Conservation (phyloP, 2,797 vertebrate species). For the Leuciscus waleckii region DNA sequence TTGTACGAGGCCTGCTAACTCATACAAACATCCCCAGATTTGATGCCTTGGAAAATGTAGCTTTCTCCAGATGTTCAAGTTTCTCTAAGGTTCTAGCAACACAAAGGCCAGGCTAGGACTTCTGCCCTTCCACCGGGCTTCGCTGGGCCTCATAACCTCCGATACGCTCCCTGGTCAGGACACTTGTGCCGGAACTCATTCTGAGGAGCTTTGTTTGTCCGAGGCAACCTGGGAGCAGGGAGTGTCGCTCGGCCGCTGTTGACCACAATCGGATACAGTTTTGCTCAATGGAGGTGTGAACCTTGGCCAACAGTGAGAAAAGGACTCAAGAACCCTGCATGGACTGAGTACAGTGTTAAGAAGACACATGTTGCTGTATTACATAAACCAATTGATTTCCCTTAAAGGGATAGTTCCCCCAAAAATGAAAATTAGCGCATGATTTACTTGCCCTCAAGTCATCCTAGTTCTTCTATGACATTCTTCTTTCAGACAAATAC, state of each 20-base stretch:
- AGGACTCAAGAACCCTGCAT: conserved; percentile 28
- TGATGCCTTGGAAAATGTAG: conserved; percentile 66
- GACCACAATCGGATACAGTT: conserved; percentile 49
- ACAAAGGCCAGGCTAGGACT: conserved; percentile 63
- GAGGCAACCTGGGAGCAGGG: conserved; percentile 43
- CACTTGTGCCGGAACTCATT: conserved; percentile 49
- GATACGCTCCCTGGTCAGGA: background rate
- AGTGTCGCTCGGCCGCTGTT: conserved; percentile 42
- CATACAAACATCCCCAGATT: conserved; percentile 82
- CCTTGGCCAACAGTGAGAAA: conserved; percentile 23
- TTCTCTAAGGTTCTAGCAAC: conserved; percentile 73
- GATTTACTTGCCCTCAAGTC: no score
- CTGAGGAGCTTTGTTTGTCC: conserved; percentile 56
- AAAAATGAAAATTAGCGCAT: no score
- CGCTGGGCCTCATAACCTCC: conserved; percentile 56
- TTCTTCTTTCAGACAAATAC: no score
- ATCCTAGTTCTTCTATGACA: no score
- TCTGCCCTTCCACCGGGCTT: conserved; percentile 70
- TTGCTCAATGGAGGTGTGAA: conserved; percentile 40
- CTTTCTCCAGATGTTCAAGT: conserved; percentile 80
- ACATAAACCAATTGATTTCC: no score
- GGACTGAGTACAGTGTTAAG: background rate
- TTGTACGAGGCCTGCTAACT: conserved; percentile 76
- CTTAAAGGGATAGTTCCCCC: no score
- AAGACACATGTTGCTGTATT: conserved; percentile 14